Evolutionary conservation across 2,888 invertebrate species (phyloP).

Genomic region (Amphimallon solstitiale): DNA sequence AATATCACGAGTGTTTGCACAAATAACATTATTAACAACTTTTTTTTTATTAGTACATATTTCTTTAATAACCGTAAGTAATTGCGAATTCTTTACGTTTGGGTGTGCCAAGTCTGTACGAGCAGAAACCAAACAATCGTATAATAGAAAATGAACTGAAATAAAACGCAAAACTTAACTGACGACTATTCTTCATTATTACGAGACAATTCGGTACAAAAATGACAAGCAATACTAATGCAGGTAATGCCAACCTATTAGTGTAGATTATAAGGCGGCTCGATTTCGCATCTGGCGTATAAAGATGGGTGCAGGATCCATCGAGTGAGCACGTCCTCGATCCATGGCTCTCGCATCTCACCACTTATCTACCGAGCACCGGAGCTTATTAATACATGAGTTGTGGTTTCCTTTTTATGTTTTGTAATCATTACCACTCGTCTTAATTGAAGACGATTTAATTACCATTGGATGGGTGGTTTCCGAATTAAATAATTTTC

Average conservation of each 20-base stretch:
- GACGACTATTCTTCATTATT: conserved; percentile 11
- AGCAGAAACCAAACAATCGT: not conserved
- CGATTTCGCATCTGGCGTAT: conserved; percentile 27
- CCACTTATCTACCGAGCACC: not conserved
- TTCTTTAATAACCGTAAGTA: too few relatives aligned
- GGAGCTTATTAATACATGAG: conserved; percentile 36
- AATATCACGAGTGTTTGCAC: too few relatives aligned
- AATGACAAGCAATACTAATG: conserved; percentile 38
- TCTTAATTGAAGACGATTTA: conserved; percentile 31
- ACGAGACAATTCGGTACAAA: conserved; percentile 26
- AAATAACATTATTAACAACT: too few relatives aligned
- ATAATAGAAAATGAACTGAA: not conserved
- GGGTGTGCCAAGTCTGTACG: too few relatives aligned
- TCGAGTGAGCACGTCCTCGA: conserved; percentile 1
- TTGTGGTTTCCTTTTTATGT: conserved; percentile 34
- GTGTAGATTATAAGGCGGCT: conserved; percentile 37
- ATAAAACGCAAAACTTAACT: conserved; percentile 2
- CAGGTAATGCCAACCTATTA: conserved; percentile 39
- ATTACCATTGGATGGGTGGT: conserved; percentile 9
- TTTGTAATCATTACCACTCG: conserved; percentile 26
- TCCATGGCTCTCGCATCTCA: conserved; percentile 4
- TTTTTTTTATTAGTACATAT: too few relatives aligned
- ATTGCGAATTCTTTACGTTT: too few relatives aligned
- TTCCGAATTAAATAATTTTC: not conserved
- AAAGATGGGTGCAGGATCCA: conserved; percentile 20